Evolutionary conservation across 1,140 invertebrate genomes (phyloP), one percentile per base, ranked within the genome.

Genomic region (Bathynomus jamesi): DNA sequence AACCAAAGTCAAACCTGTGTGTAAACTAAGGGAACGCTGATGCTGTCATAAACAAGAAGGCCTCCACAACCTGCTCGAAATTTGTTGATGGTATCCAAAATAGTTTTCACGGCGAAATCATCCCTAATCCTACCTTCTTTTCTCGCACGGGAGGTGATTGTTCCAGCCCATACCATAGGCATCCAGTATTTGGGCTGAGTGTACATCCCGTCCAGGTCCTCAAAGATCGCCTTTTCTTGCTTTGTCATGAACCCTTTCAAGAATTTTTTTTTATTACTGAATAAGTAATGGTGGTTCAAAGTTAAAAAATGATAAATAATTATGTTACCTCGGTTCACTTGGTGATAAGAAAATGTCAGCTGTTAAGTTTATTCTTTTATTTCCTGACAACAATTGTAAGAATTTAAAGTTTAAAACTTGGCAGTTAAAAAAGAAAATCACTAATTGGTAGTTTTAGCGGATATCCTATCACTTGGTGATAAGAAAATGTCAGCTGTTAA

Each of bases 101-200:
- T 72, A 0, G 81, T 83, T 71, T 85, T 86, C 7, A 87, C 79
- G 25, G 85, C 83, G 74, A 85, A 83, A 72, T 89, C 87, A 70
- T 86, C 85, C 29, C 83, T 81, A 25, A 89, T 87, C 32, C 82
- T 78, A 0, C 83, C 83, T 78, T 89, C 87, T 74, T 83, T 85
- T 32, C 87, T 79, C 0, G 87, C 87, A 32, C 83, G 79, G 3
- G 82, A 81, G 0, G 85, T 79, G 28, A 87, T 80, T 65, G 81
- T 83, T 65, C 85, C 85, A 28, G 86, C 84, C 87, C 87, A 87
- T 63, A 87, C 84, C 7, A 88, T 89, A 28, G 95, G 95, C 79
- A 98, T 87, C 93, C 94, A 98, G 81, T 95, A 94, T 80, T 96
- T 96, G 28, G 91, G 90, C 72, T 93, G 91, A 62, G 91, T 88